Base-by-base conservation (phyloP, 2,888 invertebrate species). In the Eulithis testata region DNA sequence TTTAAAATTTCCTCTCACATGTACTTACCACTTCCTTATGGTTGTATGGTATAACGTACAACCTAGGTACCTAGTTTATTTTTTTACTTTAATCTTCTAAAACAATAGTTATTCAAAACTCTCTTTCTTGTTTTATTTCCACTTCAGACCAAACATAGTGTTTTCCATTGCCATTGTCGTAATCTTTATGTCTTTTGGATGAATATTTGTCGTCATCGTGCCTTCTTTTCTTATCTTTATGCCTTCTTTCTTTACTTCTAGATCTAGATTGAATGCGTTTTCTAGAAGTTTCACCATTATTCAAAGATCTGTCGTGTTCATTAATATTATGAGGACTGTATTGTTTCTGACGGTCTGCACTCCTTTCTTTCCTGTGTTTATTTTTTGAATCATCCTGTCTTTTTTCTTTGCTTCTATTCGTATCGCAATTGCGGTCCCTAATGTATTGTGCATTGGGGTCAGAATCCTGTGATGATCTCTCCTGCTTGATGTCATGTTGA, bases 71-170 rank as follows among this genome's bases (percentile, higher is more conserved):
- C 21, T 21, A 31, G 31, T 31, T 31, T 31, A 31, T 31, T 31
- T 31, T 31, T 31, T 31, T 31, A 31, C n/a, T n/a, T n/a, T n/a
- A n/a, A 31, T 31, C 6, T 31, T 31, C 31, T 31, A 8, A 11
- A 40, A 21, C 6, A 21, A 9, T 14, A 21, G 1, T 11, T 37
- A 14, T 6, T 8, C 9, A 40, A 5, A 49, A 67, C 14, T 55
- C 45, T 57, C 56, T 62, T 49, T 73, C 73, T 60, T 68, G 71
- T 14, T 73, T 73, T 7, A 72, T 64, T 11, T 53, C 45, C 14
- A 64, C 37, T 1, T 58, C 40, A 12, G 51, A 40, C 40, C 45
- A 37, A 43, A 31, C 56, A 1, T 53, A 40, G 31, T 53, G 27
- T 51, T 31, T 40, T 21, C n/a, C 51, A 36, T 53, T 49, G n/a